Evolutionary conservation across 2,797 vertebrate species (phyloP), one percentile per base, ranked within the genome.

Genomic region (Pseudomugil tenellus): DNA sequence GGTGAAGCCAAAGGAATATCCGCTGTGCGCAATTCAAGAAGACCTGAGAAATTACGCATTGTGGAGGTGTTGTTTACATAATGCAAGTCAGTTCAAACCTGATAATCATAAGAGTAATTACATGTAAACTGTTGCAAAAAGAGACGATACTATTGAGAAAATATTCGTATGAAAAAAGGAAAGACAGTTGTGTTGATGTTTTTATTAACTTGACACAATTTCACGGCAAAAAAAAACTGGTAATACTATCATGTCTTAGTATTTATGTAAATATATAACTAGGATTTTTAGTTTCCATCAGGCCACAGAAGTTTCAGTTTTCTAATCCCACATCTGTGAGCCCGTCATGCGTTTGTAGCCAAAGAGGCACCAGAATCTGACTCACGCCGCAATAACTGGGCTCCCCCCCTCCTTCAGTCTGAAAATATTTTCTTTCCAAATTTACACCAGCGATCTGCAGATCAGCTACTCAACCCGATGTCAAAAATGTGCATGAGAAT

Each of bases 311-410:
- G 61, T 29, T 17, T 55, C 11, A 57, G 49, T 74, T 77, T 46
- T 70, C 67, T 37, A 56, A 62, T 31, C 31, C 73, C 69, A 62
- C 68, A 74, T 76, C 67, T 63, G 48, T 31, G 59, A 62, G 58
- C 53, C 72, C 64, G 70, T 70, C 61, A 52, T 81, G 74, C 53
- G 74, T 63, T 61, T 86, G 77, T 29, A 79, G 74, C 63, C 64
- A 63, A n/a, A 72, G 59, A 71, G 57, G 49, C 74, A 84, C 60
- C 63, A 74, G 59, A 74, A 73, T 89, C 79, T 89, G 89, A 91
- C 80, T 89, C 88, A 89, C 85, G 61, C 75, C 52, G 81, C 76
- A 84, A 79, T 85, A 83, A 87, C 61, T 14, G 70, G 60, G 67
- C 79, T 72, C 41, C 78, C 83, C 79, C 32, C 8, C 83, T 84